Evolutionary conservation across 2,797 vertebrate species (phyloP).

Genomic region (Setipinna tenuifilis): DNA sequence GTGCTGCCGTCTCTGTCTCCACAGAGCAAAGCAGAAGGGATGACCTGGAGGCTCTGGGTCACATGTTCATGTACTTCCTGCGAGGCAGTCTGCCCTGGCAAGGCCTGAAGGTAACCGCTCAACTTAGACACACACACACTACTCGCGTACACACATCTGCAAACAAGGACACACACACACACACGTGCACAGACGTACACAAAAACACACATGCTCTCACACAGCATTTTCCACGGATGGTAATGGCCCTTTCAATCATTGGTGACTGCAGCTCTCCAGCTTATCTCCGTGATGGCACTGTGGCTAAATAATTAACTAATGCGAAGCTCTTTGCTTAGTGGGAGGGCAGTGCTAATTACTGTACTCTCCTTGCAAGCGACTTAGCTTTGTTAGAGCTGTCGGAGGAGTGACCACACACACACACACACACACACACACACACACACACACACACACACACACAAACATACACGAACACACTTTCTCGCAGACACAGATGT

Average conservation of each 20-base stretch:
- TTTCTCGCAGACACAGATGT: neutral
- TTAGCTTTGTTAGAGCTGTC: neutral
- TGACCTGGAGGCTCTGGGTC: slow-evolving; percentile 94
- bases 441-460: neutral
- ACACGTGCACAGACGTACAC: neutral
- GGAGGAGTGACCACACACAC: neutral
- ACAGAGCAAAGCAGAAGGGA: slow-evolving; percentile 98
- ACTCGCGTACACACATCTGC: neutral
- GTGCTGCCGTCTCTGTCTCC: slow-evolving; percentile 1
- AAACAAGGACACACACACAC: neutral
- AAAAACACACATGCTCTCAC: neutral
- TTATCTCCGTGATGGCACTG: slow-evolving; percentile 12
- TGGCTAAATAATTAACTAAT: slow-evolving; percentile 28
- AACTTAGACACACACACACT: neutral
- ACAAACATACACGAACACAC: no score
- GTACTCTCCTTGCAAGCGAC: slow-evolving; percentile 7
- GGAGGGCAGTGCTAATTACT: slow-evolving; percentile 15
- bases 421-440: slow-evolving; percentile 15
- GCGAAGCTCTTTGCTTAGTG: slow-evolving; percentile 17
- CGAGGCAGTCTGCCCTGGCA: slow-evolving; percentile 98
- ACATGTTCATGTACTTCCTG: slow-evolving; percentile 99
- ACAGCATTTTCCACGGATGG: neutral
- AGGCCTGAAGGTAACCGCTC: slow-evolving; percentile 89
- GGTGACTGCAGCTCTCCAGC: neutral
- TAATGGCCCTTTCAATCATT: neutral